A percentile compares a stretch with the other conserved stretches of the same genome.
Conservation (phyloP, 1,140 invertebrate genomes). For the Procambarus virginalis region DNA sequence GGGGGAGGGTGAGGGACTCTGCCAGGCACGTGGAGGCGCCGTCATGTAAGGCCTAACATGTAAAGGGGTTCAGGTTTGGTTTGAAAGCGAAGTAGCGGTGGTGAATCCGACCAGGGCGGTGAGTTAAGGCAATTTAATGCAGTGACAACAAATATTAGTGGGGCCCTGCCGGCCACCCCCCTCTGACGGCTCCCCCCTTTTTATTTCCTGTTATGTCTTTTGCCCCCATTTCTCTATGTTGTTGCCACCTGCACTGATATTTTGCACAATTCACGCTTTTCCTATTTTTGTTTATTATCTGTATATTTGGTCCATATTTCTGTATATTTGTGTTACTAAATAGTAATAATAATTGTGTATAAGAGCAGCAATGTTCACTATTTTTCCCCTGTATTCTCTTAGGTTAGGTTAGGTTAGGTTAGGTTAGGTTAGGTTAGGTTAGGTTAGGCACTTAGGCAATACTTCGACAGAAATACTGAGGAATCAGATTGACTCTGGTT, state of each 20-base stretch:
- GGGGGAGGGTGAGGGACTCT: background rate
- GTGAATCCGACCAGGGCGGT: background rate
- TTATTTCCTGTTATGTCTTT: background rate
- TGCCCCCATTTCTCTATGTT: background rate
- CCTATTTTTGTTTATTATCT: too few species aligned
- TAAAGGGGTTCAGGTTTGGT: background rate
- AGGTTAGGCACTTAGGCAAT: too few species aligned
- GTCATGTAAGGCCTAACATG: background rate
- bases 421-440: too few species aligned
- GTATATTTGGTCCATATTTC: too few species aligned
- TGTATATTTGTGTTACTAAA: too few species aligned
- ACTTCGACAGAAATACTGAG: too few species aligned
- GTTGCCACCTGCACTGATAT: background rate
- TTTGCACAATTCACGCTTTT: background rate
- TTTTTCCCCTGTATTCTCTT: too few species aligned
- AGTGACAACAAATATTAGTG: constrained; percentile 9
- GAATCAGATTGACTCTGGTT: too few species aligned
- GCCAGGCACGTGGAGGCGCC: background rate
- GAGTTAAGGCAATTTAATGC: constrained; percentile 18
- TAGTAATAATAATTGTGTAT: too few species aligned
- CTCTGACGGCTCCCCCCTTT: background rate
- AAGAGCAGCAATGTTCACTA: too few species aligned
- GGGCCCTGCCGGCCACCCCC: background rate
- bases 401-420: too few species aligned
- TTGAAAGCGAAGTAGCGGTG: background rate